Evolutionary conservation across 2,888 invertebrate genomes (phyloP), one percentile per base, ranked within the genome.

Genomic region (Andrena bicolor): DNA sequence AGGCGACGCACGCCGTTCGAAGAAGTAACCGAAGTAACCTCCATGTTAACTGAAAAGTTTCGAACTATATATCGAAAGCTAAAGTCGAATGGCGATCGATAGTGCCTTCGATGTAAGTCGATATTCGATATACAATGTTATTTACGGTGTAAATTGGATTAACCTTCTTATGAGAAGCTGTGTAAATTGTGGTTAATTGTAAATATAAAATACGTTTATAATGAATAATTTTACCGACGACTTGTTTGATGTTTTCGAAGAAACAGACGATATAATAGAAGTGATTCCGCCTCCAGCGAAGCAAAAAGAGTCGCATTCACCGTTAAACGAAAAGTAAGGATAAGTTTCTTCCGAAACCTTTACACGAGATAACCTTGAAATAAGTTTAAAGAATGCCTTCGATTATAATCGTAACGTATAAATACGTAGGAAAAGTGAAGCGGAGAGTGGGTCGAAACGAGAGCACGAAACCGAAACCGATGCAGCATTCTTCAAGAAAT

Each of bases 211-310:
- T 71, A 28, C 26, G 30, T 32, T 65, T 32, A 64, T 20, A 84
- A 94, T 94, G 94, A 92, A 92, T 28, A 92, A 92, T 90, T 93
- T 93, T 89, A 88, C 85, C 10, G 92, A 92, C 4, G 93, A 94
- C 87, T 90, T 94, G 35, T 94, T 94, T 87, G 91, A 94, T 65
- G 94, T 91, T 28, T 94, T 94, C 79, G 93, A 94, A 16, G 94
- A 94, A 85, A 84, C 87, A 5, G 90, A 89, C 48, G 92, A 93
- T n/a, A 87, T 90, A 51, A 75, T 84, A 16, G 84, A 87, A 79
- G 80, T 90, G 26, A 90, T 89, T 76, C 86, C 87, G 28, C 13
- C 81, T 2, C 13, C 81, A 28, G 51, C 76, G 10, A 74, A 69
- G 20, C 23, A 48, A 13, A 83, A 85, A 16, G 82, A 75, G n/a